Evolutionary conservation across 1,140 invertebrate genomes (phyloP).

Genomic region (Proales similis): DNA sequence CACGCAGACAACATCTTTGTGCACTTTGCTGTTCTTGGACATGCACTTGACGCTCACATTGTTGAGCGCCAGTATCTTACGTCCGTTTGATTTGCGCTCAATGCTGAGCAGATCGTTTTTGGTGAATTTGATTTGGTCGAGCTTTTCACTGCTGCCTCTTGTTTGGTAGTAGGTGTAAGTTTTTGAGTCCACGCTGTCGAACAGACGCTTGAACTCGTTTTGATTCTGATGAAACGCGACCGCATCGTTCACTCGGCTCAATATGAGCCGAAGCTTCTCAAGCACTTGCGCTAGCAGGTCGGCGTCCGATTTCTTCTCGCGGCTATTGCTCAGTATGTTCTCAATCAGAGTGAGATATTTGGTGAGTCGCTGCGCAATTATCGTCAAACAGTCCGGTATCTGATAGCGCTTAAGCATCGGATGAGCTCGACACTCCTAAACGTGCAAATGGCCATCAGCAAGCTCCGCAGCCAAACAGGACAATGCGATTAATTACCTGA

Average conservation of each 20-base stretch:
- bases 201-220: constrained; percentile 29
- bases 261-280: constrained; percentile 24
- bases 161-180: background rate
- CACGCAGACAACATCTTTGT: constrained; percentile 32
- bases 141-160: too few relatives aligned
- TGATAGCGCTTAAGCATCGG: constrained; percentile 18
- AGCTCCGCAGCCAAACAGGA: too few relatives aligned
- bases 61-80: constrained; percentile 18
- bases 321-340: constrained; percentile 31
- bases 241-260: constrained; percentile 22
- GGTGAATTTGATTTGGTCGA: background rate
- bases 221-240: constrained; percentile 31
- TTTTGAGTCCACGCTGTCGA: constrained; percentile 32
- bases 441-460: too few relatives aligned
- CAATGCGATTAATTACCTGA: too few relatives aligned
- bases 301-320: constrained; percentile 6
- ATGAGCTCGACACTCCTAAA: too few relatives aligned
- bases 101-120: background rate
- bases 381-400: constrained; percentile 29
- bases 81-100: constrained; percentile 1
- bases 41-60: constrained; percentile 24
- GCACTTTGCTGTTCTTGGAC: constrained; percentile 33
- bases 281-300: constrained; percentile 20
- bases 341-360: constrained; percentile 34
- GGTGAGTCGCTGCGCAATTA: constrained; percentile 29